Base-by-base conservation (phyloP, 2,113 vertebrate genomes). In the Atlantisia rogersi region DNA sequence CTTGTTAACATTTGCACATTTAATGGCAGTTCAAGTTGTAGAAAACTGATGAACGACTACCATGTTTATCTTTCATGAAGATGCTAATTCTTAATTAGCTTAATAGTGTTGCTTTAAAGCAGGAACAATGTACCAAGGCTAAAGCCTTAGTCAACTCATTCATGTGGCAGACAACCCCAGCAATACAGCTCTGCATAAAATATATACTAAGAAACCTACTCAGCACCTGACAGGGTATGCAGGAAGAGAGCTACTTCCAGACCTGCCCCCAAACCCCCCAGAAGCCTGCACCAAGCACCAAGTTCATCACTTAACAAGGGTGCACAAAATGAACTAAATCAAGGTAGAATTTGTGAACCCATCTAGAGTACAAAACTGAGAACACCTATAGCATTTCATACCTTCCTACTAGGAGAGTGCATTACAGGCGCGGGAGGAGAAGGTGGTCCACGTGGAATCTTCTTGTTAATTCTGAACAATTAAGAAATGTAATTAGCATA, bases 401-500 rank as follows among this genome's bases (percentile, higher is more conserved):
- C 99, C 99, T 99, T 99, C 98, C 99, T 99, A 95, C 99, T 99
- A 40, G 99, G 99, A 88, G 99, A 99, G 86, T 99, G 99, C 99
- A 99, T 99, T 76, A 99, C 99, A n/a, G 99, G 99, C 19, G 99
- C 99, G 28, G 99, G 99, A 48, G 99, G 99, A 81, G 99, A 99
- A 7, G 99, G 99, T 11, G 99, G 99, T 28, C 99, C 99, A 18
- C 99, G 98, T 1, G 99, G 99, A 97, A 99, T 99, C 98, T 99
- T 99, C 97, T 99, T 99, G 96, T 99, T 99, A 97, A 99, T 99
- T 96, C 99, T 99, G 91, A 97, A 94, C 83, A 90, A 96, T 90
- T 89, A 93, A 87, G 32, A 86, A 55, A 83, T 21, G 63, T 42
- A 63, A 46, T 82, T 64, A 96, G 19, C 15, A 90, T 8, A n/a